Conservation (phyloP, 2,113 vertebrate genomes). For the Ceyx cyanopectus region DNA sequence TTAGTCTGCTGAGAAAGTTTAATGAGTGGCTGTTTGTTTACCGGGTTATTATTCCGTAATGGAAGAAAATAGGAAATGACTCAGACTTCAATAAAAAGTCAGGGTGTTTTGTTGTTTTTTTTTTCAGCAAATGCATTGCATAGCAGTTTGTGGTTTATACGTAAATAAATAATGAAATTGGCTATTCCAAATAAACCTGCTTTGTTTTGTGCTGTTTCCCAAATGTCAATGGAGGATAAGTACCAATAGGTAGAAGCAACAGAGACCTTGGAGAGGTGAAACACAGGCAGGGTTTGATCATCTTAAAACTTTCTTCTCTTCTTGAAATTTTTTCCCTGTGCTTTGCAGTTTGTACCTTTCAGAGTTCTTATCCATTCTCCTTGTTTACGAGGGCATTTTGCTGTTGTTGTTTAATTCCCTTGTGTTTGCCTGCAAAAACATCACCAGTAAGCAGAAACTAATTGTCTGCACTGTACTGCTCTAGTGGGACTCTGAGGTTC, state of each 20-base stretch:
- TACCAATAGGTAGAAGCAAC: neutral
- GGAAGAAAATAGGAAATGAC: conserved; percentile 54
- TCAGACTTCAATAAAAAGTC: conserved; percentile 25
- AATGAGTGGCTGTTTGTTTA: conserved; percentile 29
- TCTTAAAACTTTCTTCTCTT: neutral
- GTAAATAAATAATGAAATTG: conserved; percentile 46
- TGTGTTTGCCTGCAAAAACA: conserved; percentile 7
- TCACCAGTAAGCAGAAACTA: conserved; percentile 34
- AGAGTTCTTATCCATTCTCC: neutral
- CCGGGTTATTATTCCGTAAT: conserved; percentile 16
- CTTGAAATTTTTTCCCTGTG: neutral
- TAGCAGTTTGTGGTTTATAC: conserved; percentile 2
- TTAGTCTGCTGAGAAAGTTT: conserved; percentile 19
- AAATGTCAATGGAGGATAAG: neutral
- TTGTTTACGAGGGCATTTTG: neutral
- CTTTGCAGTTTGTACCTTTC: neutral
- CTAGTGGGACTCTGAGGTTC: conserved; percentile 12
- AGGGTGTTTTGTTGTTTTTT: neutral
- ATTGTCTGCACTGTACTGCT: conserved; percentile 10
- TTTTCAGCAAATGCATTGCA: neutral
- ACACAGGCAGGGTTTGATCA: neutral
- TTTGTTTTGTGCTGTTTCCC: neutral
- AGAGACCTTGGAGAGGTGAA: neutral
- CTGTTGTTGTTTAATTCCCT: neutral
- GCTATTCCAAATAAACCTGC: neutral